Base-by-base conservation (phyloP, 1,140 invertebrate species). In the Eufriesea mexicana region DNA sequence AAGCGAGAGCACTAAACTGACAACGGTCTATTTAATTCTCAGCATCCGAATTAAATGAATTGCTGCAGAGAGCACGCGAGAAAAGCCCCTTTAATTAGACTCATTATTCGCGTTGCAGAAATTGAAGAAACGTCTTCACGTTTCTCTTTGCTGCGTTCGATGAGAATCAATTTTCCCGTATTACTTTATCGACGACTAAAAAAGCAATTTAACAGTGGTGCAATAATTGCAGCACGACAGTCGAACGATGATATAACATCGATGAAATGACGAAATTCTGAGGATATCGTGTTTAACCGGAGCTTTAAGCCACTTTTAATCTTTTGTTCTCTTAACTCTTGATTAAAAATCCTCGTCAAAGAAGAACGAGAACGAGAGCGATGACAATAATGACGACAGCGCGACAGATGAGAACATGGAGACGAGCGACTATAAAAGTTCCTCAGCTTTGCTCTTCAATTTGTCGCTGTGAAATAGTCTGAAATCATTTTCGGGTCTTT, bases 261-360 rank as follows among this genome's bases (percentile, higher is more conserved):
- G 42, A 20, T 16, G 55, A 35, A 54, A 55, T 14, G 6, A 57
- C 10, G 35, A 28, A 74, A 61, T n/a, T 25, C 42, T 8, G 28
- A 61, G 28, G 28, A 16, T 23, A 55, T 7, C 55, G 42, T 23
- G 42, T 59, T 59, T 20, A 23, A 35, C 28, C 6, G 5, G 28
- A 61, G 45, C 55, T 61, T 74, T 28, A 12, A 25, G 10, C 16
- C 23, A 25, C n/a, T 23, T 35, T 54, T n/a, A 64, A 20, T 51
- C 23, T 35, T 23, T 62, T 18, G n/a, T n/a, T 20, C 62, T 35
- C 62, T 62, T 49, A 49, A 61, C 12, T 66, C 59, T 78, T 70
- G 76, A 78, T 78, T 78, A 78, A 78, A 78, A 78, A 57, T 25
- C 23, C 42, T 14, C 18, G 64, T 45, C 64, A 25, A 45, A 67